Conservation (phyloP, 2,113 vertebrate species). For the Cyanistes caeruleus region DNA sequence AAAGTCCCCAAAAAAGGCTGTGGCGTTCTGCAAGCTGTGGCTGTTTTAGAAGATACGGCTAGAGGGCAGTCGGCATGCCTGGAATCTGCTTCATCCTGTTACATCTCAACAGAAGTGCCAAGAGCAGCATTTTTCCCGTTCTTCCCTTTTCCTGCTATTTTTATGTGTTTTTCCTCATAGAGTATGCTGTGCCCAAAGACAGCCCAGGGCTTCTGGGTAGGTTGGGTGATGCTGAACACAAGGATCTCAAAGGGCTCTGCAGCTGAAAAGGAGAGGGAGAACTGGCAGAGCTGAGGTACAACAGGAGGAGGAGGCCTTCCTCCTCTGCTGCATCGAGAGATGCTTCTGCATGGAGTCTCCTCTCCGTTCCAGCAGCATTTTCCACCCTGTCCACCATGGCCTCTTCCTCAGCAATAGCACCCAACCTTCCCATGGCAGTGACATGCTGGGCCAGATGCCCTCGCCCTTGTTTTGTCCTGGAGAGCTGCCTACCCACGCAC, state of each 20-base stretch:
- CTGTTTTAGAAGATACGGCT: neutral
- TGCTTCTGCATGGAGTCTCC: neutral
- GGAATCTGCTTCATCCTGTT: neutral
- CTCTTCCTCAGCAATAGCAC: neutral
- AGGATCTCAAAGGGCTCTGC: neutral
- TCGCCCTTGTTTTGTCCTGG: accelerated
- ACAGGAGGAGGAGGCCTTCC: neutral
- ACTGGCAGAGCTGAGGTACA: neutral
- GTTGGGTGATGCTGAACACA: neutral
- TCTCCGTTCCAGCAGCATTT: neutral
- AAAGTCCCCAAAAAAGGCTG: neutral
- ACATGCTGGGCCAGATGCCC: accelerated
- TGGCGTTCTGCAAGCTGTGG: neutral
- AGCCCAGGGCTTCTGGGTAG: neutral
- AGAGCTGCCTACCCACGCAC: neutral
- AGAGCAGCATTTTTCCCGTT: neutral
- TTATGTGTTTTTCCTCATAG: neutral
- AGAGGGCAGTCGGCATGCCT: neutral
- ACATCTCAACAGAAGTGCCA: neutral
- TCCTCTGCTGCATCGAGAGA: neutral
- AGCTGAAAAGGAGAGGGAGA: neutral
- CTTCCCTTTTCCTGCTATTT: neutral
- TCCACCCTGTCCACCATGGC: neutral
- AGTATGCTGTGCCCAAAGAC: neutral
- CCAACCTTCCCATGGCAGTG: neutral